Base-by-base conservation (phyloP, 2,888 invertebrate genomes). In the Torymus tubicola region DNA sequence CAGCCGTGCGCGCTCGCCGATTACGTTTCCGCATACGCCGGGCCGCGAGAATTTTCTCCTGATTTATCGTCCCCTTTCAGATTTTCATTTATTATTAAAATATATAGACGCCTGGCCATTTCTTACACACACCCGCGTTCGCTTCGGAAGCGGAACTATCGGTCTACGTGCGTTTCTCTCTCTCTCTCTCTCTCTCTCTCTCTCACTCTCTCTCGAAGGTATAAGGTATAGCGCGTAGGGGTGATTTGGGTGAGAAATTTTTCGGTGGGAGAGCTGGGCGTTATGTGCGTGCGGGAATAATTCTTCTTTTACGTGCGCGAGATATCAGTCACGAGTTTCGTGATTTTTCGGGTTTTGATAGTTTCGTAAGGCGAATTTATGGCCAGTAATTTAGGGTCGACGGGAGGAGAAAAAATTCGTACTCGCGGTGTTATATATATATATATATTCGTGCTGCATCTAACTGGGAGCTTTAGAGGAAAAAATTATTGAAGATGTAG, bases 21-120 rank as follows among this genome's bases (percentile, higher is more conserved):
- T 78, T 78, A 78, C 65, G 67, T 55, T 68, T 57, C 63, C 69
- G 58, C n/a, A n/a, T 31, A 31, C 31, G 31, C 31, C 55, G 63
- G 57, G 21, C 16, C 55, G 50, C 58, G 58, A 76, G 58, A 75
- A 67, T 61, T 72, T 78, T 78, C 52, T 21, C 53, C 75, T 78
- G 81, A 84, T 79, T 83, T 82, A 84, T 84, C 72, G 61, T 52
- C 71, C 64, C 65, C 68, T 80, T 80, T 80, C 70, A 65, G 76
- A 75, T 75, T 75, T 75, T 76, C 80, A 76, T 76, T 78, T 78
- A 67, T 72, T 78, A 78, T 78, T 78, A 72, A 78, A 78, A 78
- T 72, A 72, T 78, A 78, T 78, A 78, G 78, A 61, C 31, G 60
- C 53, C 13, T 11, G 50, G 57, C 67, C 53, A 18, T 78, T 78